Conservation (phyloP, 2,888 invertebrate genomes). For the Rambutsinella grinnellia region DNA sequence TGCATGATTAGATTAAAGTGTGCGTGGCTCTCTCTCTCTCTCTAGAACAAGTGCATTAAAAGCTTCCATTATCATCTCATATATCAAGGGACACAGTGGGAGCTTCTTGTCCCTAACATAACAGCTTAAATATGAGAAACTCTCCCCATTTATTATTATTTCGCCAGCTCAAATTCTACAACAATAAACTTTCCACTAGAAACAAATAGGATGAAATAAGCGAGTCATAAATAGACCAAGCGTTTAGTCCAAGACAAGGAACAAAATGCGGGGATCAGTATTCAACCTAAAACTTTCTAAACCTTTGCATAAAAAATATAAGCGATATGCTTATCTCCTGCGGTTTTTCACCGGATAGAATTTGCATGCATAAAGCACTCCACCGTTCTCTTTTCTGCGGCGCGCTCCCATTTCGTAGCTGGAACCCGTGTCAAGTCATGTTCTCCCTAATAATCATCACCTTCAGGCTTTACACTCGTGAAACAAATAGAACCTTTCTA, state of each 20-base stretch:
- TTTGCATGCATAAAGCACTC: conserved; percentile 11
- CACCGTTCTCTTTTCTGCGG: background rate
- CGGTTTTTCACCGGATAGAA: conserved; percentile 6
- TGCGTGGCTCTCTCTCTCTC: background rate
- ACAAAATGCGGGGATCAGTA: too few species aligned
- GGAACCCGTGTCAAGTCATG: background rate
- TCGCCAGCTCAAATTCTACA: background rate
- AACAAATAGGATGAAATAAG: too few species aligned
- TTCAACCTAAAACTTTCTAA: background rate
- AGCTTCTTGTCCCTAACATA: conserved; percentile 23
- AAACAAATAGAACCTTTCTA: too few species aligned
- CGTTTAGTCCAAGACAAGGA: too few species aligned
- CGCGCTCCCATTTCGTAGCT: background rate
- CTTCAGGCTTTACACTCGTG: too few species aligned
- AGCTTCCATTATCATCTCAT: conserved; percentile 47
- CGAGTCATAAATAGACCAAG: too few species aligned
- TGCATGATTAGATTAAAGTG: conserved; percentile 1
- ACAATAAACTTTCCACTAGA: background rate
- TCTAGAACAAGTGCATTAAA: conserved; percentile 14
- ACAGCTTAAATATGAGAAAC: background rate
- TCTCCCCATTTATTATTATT: conserved; percentile 18
- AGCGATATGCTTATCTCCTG: background rate
- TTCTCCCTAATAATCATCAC: background rate
- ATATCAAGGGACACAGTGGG: conserved; percentile 39
- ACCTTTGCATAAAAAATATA: background rate